A percentile compares a stretch with the other conserved stretches of the same genome.
These are phyloP conservation scores for Phalacrocorax aristotelis DNA, from an alignment of 2,113 vertebrate species.

Conservation along the genomic window DNA sequence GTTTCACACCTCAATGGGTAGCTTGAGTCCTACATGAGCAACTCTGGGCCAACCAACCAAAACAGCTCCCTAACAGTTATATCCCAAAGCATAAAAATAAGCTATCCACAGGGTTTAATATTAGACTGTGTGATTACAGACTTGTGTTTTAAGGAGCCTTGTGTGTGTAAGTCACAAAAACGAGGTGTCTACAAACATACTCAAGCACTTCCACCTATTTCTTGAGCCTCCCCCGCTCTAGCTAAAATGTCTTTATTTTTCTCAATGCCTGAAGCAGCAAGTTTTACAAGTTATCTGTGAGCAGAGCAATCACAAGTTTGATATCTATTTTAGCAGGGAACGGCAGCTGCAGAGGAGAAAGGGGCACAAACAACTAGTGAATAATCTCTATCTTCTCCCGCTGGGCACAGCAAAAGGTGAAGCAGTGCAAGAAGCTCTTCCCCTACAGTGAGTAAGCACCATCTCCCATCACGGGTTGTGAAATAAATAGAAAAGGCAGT, in stretches of 20 bases:
- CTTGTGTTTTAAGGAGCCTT: background rate
- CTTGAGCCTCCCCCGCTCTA: background rate
- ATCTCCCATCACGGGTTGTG: background rate
- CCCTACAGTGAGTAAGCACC: background rate
- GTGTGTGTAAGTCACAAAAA: background rate
- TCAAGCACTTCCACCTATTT: background rate
- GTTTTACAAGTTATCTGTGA: background rate
- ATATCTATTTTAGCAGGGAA: background rate
- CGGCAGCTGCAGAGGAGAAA: background rate
- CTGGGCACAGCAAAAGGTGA: background rate
- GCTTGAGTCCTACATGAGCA: background rate
- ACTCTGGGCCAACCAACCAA: background rate
- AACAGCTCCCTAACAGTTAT: background rate
- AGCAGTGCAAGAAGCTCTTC: background rate
- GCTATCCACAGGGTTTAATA: background rate
- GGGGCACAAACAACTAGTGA: background rate
- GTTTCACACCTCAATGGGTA: accelerated
- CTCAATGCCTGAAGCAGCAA: background rate
- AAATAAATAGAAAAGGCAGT: background rate
- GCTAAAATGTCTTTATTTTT: background rate
- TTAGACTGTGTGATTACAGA: background rate
- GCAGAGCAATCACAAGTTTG: background rate
- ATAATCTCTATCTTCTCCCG: background rate
- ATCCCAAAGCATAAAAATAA: background rate
- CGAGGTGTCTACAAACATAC: background rate